Percentiles rank a stretch among this genome's conserved stretches.
These are phyloP conservation scores for Meiosimyza decipiens DNA, from an alignment of 2,888 invertebrate species.

Conservation along the genomic window DNA sequence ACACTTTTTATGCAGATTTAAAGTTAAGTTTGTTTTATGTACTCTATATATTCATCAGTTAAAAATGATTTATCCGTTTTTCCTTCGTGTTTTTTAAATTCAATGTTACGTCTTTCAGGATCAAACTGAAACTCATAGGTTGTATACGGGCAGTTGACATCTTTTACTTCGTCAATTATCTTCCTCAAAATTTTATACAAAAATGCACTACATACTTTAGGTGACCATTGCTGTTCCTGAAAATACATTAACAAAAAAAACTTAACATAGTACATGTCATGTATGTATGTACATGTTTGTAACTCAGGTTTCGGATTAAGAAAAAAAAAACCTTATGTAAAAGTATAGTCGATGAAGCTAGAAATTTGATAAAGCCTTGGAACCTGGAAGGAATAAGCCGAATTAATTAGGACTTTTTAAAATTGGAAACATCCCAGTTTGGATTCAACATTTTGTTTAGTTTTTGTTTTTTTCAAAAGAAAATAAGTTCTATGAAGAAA, in stretches of 20 bases:
- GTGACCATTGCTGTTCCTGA: slow-evolving; percentile 18
- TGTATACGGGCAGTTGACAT: slow-evolving; percentile 14
- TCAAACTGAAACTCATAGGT: slow-evolving; percentile 5
- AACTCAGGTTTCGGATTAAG: too few species aligned
- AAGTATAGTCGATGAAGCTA: too few species aligned
- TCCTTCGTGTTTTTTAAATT: slow-evolving; percentile 18
- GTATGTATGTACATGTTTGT: too few species aligned
- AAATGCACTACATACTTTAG: slow-evolving; percentile 18
- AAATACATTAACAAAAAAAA: not conserved
- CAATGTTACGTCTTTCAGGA: not conserved
- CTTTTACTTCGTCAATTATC: not conserved
- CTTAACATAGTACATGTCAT: not conserved
- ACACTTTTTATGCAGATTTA: too few species aligned
- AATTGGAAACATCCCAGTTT: too few species aligned
- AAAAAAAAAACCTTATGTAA: too few species aligned
- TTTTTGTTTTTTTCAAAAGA: too few species aligned
- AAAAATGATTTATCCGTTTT: slow-evolving; percentile 21
- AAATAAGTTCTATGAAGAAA: too few species aligned
- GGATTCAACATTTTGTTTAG: too few species aligned
- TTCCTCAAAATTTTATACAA: slow-evolving; percentile 7
- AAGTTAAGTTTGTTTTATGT: not conserved
- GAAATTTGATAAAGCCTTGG: too few species aligned
- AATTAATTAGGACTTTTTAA: too few species aligned
- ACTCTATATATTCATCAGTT: slow-evolving; percentile 13
- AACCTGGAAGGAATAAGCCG: too few species aligned